Conservation (phyloP, 2,113 vertebrate genomes). For the Otolemur garnettii region DNA sequence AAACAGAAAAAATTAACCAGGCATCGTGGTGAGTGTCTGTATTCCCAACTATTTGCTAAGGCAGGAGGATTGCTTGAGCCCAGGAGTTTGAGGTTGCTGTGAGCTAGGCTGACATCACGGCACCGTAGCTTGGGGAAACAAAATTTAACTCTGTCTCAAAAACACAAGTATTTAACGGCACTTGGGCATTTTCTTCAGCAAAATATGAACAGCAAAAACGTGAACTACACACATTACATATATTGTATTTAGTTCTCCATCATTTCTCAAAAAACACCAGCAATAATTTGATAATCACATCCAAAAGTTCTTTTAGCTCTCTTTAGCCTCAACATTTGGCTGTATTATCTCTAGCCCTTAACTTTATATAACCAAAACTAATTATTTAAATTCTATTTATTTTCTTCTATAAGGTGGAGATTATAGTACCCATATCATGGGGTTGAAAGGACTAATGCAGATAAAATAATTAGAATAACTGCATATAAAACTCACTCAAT, state of each 20-base stretch:
- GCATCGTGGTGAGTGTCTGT: too few relatives aligned
- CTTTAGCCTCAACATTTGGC: background rate
- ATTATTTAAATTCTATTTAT: constrained; percentile 33
- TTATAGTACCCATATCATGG: background rate
- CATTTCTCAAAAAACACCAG: constrained; percentile 12
- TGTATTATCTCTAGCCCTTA: background rate
- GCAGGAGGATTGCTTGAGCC: too few relatives aligned
- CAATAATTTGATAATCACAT: background rate
- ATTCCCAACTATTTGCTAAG: too few relatives aligned
- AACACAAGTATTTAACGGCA: background rate
- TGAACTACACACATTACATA: background rate
- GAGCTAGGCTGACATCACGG: too few relatives aligned
- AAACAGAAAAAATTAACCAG: too few relatives aligned
- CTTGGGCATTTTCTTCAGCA: background rate
- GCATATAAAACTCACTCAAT: background rate
- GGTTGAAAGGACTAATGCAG: background rate
- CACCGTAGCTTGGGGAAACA: too few relatives aligned
- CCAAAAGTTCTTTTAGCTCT: background rate
- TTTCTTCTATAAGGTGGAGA: background rate
- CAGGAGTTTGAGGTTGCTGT: too few relatives aligned
- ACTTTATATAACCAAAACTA: constrained; percentile 25
- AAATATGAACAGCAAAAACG: constrained; percentile 1
- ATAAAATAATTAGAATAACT: background rate
- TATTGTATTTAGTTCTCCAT: background rate
- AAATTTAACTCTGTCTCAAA: too few relatives aligned